Conservation (phyloP, 2,113 vertebrate species). For the Orycteropus afer region DNA sequence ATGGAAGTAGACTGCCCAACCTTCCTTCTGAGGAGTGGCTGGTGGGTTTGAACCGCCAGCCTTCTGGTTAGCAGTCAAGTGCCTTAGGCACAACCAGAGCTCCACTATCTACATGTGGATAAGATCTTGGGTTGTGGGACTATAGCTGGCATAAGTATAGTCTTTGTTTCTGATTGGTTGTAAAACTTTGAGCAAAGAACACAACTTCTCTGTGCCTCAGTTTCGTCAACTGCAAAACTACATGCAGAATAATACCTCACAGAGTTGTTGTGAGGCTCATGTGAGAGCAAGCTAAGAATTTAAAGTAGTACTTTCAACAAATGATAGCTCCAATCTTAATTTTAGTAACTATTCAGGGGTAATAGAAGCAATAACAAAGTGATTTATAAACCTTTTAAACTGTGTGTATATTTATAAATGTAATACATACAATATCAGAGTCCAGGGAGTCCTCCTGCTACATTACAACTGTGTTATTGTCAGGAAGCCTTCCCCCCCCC, state of each 20-base stretch:
- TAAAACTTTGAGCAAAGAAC: background rate
- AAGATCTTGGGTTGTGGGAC: background rate
- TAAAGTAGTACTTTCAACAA: background rate
- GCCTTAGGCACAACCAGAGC: too few relatives aligned
- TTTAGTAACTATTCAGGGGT: constrained; percentile 2
- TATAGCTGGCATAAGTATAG: background rate
- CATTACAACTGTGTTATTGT: constrained; percentile 28
- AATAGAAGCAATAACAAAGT: constrained; percentile 28
- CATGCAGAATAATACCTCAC: background rate
- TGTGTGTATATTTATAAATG: background rate
- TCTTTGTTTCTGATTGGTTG: background rate
- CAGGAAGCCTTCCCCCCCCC: background rate
- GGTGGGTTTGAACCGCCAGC: too few relatives aligned
- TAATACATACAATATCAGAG: constrained; percentile 25
- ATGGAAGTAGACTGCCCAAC: too few relatives aligned
- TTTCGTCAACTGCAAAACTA: constrained; percentile 39
- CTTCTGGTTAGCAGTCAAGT: too few relatives aligned
- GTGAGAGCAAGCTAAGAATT: constrained; percentile 16
- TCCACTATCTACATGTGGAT: too few relatives aligned
- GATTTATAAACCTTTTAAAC: background rate
- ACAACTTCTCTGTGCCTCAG: background rate
- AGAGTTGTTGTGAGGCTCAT: background rate
- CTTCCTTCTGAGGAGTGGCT: too few relatives aligned
- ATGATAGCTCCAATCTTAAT: background rate
- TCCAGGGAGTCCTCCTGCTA: background rate